phyloP scores from a whole-genome alignment of 2,888 invertebrate species.

The Choreutis nemorana region DNA sequence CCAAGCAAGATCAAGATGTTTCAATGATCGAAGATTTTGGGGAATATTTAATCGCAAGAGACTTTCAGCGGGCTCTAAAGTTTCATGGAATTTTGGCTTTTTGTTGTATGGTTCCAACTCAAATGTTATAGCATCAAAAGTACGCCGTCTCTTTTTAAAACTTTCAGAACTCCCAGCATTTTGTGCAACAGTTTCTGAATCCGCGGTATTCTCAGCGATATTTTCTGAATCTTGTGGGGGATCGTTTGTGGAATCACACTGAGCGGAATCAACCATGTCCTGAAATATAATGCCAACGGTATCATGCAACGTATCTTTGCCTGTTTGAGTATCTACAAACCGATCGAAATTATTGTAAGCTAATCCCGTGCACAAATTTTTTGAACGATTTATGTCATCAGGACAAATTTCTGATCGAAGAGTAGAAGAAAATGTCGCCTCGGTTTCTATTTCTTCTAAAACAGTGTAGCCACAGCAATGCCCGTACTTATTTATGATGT shows the following conservation, averaged over 20 bases:
- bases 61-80: constrained; percentile 1
- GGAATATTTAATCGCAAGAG: constrained; percentile 9
- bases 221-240: constrained; percentile 1
- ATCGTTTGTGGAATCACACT: constrained; percentile 1
- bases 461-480: constrained; percentile 3
- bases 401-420: constrained; percentile 3
- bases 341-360: constrained; percentile 4
- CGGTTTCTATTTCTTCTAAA: constrained; percentile 3
- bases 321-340: constrained; percentile 3
- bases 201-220: not conserved
- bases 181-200: not conserved
- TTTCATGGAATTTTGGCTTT: constrained; percentile 1
- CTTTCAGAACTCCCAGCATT: constrained; percentile 2
- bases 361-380: constrained; percentile 2
- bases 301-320: constrained; percentile 1
- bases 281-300: constrained; percentile 2
- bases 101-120: constrained; percentile 1
- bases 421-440: constrained; percentile 3
- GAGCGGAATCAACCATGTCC: not conserved
- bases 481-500: constrained; percentile 3
- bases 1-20: constrained; percentile 11
- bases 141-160: constrained; percentile 1
- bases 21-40: constrained; percentile 11
- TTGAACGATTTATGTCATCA: constrained; percentile 1
- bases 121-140: constrained; percentile 2